Evolutionary conservation across 2,113 vertebrate species (phyloP).

Genomic region (Okapia johnstoni): DNA sequence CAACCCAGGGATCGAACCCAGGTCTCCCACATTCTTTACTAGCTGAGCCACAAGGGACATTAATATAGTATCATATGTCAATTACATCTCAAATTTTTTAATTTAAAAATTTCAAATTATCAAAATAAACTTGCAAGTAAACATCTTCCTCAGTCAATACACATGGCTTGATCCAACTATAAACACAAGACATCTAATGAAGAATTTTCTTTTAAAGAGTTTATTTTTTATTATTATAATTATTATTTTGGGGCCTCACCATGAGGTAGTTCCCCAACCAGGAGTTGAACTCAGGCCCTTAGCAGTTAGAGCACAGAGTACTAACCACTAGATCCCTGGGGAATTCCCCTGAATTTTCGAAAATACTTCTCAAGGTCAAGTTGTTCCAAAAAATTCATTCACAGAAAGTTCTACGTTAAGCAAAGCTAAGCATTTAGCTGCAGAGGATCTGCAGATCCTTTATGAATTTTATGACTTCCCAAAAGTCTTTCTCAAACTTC

Average conservation of each 20-base stretch:
- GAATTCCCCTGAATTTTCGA: background rate
- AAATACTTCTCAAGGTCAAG: background rate
- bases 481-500: background rate
- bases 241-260: background rate
- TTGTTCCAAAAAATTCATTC: background rate
- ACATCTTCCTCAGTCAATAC: background rate
- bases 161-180: background rate
- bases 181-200: background rate
- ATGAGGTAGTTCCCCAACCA: background rate
- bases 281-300: background rate
- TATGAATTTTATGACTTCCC: background rate
- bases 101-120: background rate
- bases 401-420: background rate
- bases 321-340: background rate
- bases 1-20: background rate
- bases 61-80: background rate
- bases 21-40: background rate
- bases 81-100: background rate
- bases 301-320: background rate
- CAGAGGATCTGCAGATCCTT: background rate
- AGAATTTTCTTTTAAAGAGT: background rate
- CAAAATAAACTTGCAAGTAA: constrained; percentile 31
- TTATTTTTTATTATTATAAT: background rate
- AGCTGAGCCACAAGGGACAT: background rate
- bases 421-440: background rate